Conservation (phyloP, 2,797 vertebrate species). For the Petrocephalus schoutedeni region DNA sequence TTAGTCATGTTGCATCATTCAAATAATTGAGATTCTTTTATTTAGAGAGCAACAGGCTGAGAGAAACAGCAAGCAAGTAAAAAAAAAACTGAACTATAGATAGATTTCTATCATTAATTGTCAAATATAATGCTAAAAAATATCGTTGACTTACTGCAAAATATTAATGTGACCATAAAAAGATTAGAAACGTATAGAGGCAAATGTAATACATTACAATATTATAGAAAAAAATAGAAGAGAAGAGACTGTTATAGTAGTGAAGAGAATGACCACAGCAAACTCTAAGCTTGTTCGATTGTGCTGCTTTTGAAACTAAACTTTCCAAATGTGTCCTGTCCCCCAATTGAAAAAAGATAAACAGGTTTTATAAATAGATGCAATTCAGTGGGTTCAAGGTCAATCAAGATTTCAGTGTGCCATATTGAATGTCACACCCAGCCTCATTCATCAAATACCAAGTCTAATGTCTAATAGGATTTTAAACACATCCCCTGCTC, state of each 20-base stretch:
- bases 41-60: no score
- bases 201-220: no score
- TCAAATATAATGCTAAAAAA: neutral
- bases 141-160: neutral
- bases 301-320: neutral
- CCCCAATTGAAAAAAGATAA: conserved; percentile 10
- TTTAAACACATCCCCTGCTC: neutral
- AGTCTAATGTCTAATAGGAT: neutral
- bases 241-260: no score
- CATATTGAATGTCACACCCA: neutral
- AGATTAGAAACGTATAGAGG: no score
- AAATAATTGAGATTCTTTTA: neutral
- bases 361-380: conserved; percentile 15
- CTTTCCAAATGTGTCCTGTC: conserved; percentile 9
- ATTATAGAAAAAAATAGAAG: neutral
- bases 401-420: neutral
- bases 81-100: neutral
- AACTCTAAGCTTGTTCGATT: neutral
- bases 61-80: neutral
- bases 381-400: neutral
- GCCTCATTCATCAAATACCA: conserved; percentile 1
- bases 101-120: neutral
- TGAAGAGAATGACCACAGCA: neutral
- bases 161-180: no score
- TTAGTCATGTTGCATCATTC: neutral